Conservation (phyloP, 1,140 invertebrate species). For the Heliconius eleuchia region DNA sequence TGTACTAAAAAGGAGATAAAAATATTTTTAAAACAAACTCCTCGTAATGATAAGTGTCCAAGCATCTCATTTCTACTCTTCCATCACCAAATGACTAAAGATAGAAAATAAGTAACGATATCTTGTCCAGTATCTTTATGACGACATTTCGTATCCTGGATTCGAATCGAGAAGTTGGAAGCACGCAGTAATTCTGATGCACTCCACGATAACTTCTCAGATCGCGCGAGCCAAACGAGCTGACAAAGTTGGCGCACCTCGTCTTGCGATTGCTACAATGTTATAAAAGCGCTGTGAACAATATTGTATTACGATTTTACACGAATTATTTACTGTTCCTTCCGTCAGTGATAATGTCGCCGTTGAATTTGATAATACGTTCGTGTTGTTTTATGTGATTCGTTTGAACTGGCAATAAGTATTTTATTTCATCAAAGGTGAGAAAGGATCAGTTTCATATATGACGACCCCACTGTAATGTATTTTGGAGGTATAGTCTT, state of each 20-base stretch:
- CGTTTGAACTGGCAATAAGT: background rate
- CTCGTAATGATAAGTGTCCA: too few species aligned
- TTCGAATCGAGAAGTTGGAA: constrained; percentile 63
- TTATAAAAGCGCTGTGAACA: constrained; percentile 45
- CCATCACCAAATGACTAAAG: too few species aligned
- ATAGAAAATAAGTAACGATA: background rate
- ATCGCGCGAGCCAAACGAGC: constrained; percentile 66
- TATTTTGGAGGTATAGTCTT: background rate
- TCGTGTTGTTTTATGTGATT: background rate
- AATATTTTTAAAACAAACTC: too few species aligned
- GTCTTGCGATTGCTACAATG: constrained; percentile 59
- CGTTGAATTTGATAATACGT: background rate
- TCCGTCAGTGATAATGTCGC: background rate
- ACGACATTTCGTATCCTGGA: constrained; percentile 47
- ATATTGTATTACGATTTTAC: constrained; percentile 11
- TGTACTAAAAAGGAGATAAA: too few species aligned
- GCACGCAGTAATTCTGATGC: constrained; percentile 70
- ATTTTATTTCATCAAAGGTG: background rate
- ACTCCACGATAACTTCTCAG: constrained; percentile 66
- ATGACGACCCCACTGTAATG: background rate
- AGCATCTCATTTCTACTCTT: too few species aligned
- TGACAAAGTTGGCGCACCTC: constrained; percentile 67
- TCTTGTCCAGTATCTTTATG: constrained; percentile 43
- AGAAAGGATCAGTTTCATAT: background rate
- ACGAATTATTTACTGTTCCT: background rate